Evolutionary conservation across 2,113 vertebrate species (phyloP), one percentile per base, ranked within the genome.

Genomic region (Pseudopodoces humilis): DNA sequence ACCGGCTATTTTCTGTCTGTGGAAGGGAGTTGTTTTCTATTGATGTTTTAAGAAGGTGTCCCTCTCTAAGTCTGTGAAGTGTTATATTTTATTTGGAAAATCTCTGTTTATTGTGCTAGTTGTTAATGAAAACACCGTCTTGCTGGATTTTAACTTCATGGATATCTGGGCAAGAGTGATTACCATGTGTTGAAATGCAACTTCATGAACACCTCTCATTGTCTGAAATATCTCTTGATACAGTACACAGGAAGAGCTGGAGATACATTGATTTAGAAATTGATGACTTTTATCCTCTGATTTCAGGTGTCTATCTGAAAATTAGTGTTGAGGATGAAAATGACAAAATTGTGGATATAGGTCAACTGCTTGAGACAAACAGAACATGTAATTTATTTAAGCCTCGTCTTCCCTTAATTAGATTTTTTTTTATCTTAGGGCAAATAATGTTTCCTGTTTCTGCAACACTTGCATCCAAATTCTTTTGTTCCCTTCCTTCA

Each of bases 41-140:
- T 35, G 78, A 44, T 85, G 9, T 92, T 96, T 94, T 76, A 78
- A 90, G 93, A 88, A 92, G 78, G 71, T 78, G 52, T 62, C 19
- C 60, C 33, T 79, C 80, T 88, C 88, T 95, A 37, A 88, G 79
- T 83, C 37, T 49, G 65, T 28, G 13, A 86, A 83, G 39, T 49
- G 60, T 55, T 91, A 35, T 43, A 63, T 92, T 92, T 83, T 27
- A 13, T 86, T 94, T 95, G 92, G 77, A 84, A 90, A 78, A 53
- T 47, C n/a, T 49, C 33, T 95, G 69, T 96, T 96, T 88, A 23
- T 91, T 47, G 6, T 85, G 50, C 60, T 69, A 7, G 86, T 25
- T 79, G 86, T 91, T 94, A 70, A 64, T 87, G 92, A 62, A 78
- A 56, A 39, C 19, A 33, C n/a, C 21, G 28, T 83, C 69, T 39